Conservation (phyloP, 2,113 vertebrate genomes). For the Calonectris borealis region DNA sequence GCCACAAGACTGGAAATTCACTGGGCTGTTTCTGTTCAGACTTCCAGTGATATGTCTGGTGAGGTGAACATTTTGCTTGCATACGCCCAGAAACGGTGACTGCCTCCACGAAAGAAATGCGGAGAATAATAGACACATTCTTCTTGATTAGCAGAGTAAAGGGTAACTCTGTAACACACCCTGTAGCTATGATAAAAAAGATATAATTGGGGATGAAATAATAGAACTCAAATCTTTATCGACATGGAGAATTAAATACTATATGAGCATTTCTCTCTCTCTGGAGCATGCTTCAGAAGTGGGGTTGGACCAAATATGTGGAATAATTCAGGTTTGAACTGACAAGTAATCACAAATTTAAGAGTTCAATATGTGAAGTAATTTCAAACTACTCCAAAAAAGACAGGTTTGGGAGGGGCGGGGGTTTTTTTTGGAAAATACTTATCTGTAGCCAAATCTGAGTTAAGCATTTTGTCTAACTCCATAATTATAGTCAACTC, state of each 20-base stretch:
- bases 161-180: neutral
- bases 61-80: neutral
- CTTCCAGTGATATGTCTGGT: neutral
- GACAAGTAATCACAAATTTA: conserved; percentile 13
- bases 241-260: neutral
- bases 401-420: neutral
- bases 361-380: conserved; percentile 1
- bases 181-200: neutral
- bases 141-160: neutral
- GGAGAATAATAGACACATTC: neutral
- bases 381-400: conserved; percentile 1
- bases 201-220: neutral
- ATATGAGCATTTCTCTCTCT: neutral
- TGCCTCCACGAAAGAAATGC: neutral
- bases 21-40: neutral
- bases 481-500: neutral
- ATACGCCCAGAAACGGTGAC: neutral
- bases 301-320: neutral
- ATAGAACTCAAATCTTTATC: neutral
- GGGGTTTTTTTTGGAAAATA: neutral
- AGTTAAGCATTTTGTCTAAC: neutral
- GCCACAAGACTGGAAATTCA: neutral
- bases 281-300: neutral
- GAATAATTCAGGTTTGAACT: conserved; percentile 1
- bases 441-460: neutral